Conservation (phyloP, 2,113 vertebrate genomes). For the Meriones unguiculatus region DNA sequence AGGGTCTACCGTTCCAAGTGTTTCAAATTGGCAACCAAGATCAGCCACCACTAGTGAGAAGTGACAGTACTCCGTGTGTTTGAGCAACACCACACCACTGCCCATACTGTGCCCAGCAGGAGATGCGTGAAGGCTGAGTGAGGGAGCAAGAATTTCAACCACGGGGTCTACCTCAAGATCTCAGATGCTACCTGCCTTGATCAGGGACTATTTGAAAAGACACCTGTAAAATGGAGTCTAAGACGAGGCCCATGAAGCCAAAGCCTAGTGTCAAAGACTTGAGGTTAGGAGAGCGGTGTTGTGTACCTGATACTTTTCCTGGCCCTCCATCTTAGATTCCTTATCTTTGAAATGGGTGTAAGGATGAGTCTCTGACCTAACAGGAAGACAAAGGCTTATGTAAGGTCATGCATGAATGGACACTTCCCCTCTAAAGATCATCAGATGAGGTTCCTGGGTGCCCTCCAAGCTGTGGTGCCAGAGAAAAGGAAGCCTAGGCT, state of each 20-base stretch:
- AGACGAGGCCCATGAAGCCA: not conserved
- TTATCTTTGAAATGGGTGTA: not conserved
- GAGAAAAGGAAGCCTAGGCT: not conserved
- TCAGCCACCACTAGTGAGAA: not conserved
- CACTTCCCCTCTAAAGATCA: not conserved
- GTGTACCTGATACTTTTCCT: not conserved
- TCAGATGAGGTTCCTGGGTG: not conserved
- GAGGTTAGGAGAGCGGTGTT: not conserved
- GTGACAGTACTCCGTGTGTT: too few species aligned
- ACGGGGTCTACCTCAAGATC: not conserved
- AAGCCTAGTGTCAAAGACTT: not conserved
- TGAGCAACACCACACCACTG: not conserved
- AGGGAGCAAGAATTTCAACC: not conserved
- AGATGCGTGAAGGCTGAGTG: not conserved
- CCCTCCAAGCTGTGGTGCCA: not conserved
- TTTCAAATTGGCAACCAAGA: not conserved
- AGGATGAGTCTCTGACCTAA: not conserved
- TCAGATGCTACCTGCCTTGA: not conserved
- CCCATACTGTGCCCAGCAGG: not conserved
- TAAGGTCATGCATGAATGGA: not conserved
- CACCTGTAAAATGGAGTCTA: not conserved
- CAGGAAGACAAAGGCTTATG: not conserved
- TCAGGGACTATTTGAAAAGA: not conserved
- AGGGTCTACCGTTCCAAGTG: not conserved
- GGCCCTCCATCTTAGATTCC: not conserved